A percentile compares a stretch with the other conserved stretches of the same genome.
phyloP scores from a whole-genome alignment of 2,797 vertebrate species.

The Alauda arvensis region DNA sequence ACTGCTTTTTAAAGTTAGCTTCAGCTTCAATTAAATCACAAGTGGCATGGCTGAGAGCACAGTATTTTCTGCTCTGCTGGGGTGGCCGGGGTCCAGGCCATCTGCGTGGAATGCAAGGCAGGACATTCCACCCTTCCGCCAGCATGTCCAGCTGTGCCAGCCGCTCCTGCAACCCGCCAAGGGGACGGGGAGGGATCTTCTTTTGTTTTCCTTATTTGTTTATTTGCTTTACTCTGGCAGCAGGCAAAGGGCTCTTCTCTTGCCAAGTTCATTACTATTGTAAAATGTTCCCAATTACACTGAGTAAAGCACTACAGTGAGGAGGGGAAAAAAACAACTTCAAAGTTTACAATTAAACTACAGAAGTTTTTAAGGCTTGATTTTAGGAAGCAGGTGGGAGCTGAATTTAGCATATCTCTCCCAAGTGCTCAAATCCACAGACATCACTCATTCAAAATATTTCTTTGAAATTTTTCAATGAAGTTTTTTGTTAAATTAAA shows the following conservation, averaged over 20 bases:
- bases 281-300: conserved; percentile 56
- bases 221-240: conserved; percentile 61
- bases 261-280: conserved; percentile 65
- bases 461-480: background rate
- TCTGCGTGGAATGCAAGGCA: conserved; percentile 51
- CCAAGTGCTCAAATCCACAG: background rate
- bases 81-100: conserved; percentile 54
- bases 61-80: conserved; percentile 36
- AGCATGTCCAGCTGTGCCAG: conserved; percentile 60
- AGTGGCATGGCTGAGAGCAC: background rate
- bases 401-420: background rate
- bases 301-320: background rate
- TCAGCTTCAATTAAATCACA: conserved; percentile 12
- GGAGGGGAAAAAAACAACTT: background rate
- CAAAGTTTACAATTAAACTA: background rate
- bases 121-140: conserved; percentile 55
- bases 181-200: conserved; percentile 41
- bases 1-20: background rate
- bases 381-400: conserved; percentile 6
- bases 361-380: background rate
- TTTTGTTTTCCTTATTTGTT: conserved; percentile 67
- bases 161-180: conserved; percentile 26
- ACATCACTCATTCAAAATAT: background rate
- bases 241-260: conserved; percentile 32
- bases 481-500: background rate